Evolutionary conservation across 2,797 vertebrate species (phyloP), one percentile per base, ranked within the genome.

Genomic region (Mareca penelope): DNA sequence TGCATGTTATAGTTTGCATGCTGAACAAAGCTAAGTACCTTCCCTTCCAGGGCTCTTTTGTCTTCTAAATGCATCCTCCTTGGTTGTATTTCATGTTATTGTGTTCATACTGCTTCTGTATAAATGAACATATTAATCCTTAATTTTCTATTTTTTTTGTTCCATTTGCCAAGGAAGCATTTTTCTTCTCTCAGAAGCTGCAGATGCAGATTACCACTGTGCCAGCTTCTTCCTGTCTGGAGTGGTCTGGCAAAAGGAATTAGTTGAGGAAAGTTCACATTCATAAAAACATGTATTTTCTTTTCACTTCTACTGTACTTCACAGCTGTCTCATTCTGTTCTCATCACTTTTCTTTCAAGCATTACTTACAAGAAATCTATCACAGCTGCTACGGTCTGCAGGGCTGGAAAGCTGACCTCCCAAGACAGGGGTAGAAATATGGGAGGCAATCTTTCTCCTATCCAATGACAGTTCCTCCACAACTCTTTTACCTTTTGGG

Each of bases 51-150:
- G 46, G 77, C 90, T 87, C 52, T 90, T 89, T 87, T 96, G 92
- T 96, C 91, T 97, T 95, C 90, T 96, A 93, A 97, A 97, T 82
- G 83, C 91, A 93, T 94, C 88, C 85, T 96, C 68, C 92, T 85
- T 88, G 87, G 89, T 85, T 85, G 68, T 64, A 80, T 71, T 92
- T 90, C 92, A 42, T 82, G 77, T 92, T 84, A 91, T 68, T 89
- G 82, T 94, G 86, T 87, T 92, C 61, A 95, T 69, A 78, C 57
- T 94, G 93, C 84, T 87, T 90, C 92, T 87, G 69, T 95, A 90
- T 83, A 95, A 96, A 95, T 94, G 94, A 96, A 93, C 95, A 82
- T 93, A 97, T 96, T 96, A 96, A 96, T 96, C 94, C 93, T 91
- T 95, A 82, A 95, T 96, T 96, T 96, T 88, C 94, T 95, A 80